These are phyloP conservation scores for Sorex maritimensis DNA, from an alignment of 2,797 vertebrate species.

Conservation along the genomic window DNA sequence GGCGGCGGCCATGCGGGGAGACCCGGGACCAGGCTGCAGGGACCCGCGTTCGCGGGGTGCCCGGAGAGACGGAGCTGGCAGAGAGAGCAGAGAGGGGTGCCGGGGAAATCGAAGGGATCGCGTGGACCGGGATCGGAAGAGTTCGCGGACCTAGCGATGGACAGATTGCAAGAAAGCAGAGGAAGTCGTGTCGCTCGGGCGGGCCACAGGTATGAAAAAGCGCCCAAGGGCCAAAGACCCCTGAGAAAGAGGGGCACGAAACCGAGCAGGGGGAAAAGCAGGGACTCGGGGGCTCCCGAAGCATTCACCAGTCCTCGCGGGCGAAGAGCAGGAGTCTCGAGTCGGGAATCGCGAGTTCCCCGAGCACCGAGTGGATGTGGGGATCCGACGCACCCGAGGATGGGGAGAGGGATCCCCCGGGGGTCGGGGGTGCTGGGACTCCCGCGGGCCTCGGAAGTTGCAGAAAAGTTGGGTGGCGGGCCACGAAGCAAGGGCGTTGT, in stretches of 20 bases:
- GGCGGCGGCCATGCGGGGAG: conserved; percentile 80
- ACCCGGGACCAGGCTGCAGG: conserved; percentile 33
- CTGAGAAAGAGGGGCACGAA: not conserved
- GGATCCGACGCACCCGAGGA: conserved; percentile 50
- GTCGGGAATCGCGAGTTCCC: not conserved
- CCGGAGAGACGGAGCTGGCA: not conserved
- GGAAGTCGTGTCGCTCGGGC: not conserved
- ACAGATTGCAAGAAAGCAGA: conserved; percentile 28
- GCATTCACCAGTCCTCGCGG: conserved; percentile 24
- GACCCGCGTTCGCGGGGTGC: not conserved
- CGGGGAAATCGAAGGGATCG: not conserved
- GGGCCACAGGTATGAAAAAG: conserved; percentile 10
- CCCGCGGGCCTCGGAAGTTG: conserved; percentile 68
- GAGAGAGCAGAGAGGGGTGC: not conserved
- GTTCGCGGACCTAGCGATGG: not conserved
- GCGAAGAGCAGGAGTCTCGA: not conserved
- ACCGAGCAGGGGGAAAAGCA: not conserved
- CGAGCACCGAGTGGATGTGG: conserved; percentile 29
- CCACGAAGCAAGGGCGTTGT: conserved; percentile 65
- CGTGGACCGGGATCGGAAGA: not conserved
- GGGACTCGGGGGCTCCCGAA: not conserved
- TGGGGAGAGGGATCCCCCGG: conserved; percentile 57
- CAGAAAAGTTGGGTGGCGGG: conserved; percentile 47
- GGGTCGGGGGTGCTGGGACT: conserved; percentile 66
- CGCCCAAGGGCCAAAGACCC: conserved; percentile 26